A percentile compares a stretch with the other conserved stretches of the same genome.
phyloP scores from a whole-genome alignment of 2,113 vertebrate species.

The Callithrix jacchus region DNA sequence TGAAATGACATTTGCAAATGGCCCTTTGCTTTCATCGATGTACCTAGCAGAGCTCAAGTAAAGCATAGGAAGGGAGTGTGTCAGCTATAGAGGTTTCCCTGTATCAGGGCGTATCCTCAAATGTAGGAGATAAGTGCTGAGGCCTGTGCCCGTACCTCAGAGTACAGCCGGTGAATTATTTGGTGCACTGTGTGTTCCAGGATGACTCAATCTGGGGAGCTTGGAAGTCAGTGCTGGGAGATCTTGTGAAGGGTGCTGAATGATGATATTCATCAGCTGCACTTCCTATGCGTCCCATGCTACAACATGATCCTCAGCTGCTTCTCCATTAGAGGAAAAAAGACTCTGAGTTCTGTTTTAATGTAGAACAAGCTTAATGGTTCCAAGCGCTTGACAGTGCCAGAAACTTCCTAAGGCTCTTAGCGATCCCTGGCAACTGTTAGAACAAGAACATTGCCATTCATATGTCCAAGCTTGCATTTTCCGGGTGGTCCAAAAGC shows the following conservation, averaged over 20 bases:
- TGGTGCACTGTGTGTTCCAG: neutral
- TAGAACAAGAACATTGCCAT: slow-evolving; percentile 6
- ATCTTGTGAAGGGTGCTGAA: neutral
- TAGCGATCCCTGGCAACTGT: slow-evolving; percentile 54
- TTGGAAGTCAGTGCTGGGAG: neutral
- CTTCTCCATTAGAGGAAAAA: slow-evolving; percentile 10
- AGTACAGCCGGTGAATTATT: neutral
- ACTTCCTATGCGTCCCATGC: neutral
- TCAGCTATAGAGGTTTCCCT: neutral
- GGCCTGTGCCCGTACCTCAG: neutral
- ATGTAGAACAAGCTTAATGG: slow-evolving; percentile 20
- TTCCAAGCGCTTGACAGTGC: slow-evolving; percentile 55
- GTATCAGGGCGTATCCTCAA: neutral
- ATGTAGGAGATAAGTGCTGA: neutral
- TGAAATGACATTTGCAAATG: neutral
- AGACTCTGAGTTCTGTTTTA: slow-evolving; percentile 52
- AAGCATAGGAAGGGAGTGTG: neutral
- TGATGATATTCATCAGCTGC: neutral
- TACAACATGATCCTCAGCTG: slow-evolving; percentile 31
- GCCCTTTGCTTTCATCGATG: neutral
- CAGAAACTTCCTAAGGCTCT: slow-evolving; percentile 65
- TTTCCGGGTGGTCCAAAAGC: slow-evolving; percentile 62
- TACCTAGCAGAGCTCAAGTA: neutral
- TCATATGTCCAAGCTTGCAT: slow-evolving; percentile 40
- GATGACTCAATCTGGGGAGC: neutral